Evolutionary conservation across 1,140 invertebrate species (phyloP), one percentile per base, ranked within the genome.

Genomic region (Onthophagus taurus): DNA sequence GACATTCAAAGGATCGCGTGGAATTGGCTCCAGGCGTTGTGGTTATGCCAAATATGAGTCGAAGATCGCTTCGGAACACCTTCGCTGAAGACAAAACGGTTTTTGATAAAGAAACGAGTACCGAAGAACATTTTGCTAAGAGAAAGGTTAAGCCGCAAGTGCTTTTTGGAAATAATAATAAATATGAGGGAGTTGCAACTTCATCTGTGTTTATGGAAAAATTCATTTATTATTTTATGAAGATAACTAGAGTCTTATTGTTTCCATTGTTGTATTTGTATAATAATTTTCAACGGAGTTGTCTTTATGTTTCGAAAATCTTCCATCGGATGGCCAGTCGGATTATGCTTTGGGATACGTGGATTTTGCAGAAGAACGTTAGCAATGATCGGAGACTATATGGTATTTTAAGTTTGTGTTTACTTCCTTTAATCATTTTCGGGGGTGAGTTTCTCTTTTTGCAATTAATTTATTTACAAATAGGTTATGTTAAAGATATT

Each of bases 41-140:
- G 44, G 80, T 80, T 13, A 83, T 85, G 71, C 84, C 84, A 2
- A 87, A 87, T 59, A 86, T 87, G 84, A 85, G 83, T 1, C 72
- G 83, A 11, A 71, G 75, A 34, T 77, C 80, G 4, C 53, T 65
- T 20, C 59, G 55, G 18, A 45, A 49, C 3, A 50, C 44, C 36
- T 33, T 31, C 14, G 29, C 26, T 9, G 16, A 11, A 41, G 31
- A 17, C 19, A 42, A 21, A 29, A 8, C 45, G 12, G 11, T 29
- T 6, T 23, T 35, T n/a, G 43, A 58, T 34, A 62, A 62, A 45
- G 39, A 59, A 41, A 59, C 53, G 16, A 60, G 57, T 42, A 61
- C 60, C 0, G 53, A n/a, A n/a, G n/a, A n/a, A n/a, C n/a, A n/a
- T n/a, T n/a, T n/a, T n/a, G n/a, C n/a, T n/a, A n/a, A n/a, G n/a